Base-by-base conservation (phyloP, 2,113 vertebrate genomes). In the Gobius niger region DNA sequence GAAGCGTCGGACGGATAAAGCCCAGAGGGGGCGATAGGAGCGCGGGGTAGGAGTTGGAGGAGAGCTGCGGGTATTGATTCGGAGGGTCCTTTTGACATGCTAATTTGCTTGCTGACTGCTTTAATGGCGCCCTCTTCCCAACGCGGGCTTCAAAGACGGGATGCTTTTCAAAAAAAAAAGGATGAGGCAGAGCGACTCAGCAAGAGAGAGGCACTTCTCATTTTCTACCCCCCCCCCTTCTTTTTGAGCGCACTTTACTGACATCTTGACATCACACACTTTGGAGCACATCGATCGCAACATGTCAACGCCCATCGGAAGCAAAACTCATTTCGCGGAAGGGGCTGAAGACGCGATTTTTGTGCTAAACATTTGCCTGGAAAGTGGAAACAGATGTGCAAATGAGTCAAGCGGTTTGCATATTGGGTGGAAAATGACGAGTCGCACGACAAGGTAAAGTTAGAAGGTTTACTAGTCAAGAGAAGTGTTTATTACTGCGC, bases 61-160 rank as follows among this genome's bases (percentile, higher is more conserved):
- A 90, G 88, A 88, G 86, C 89, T n/a, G 80, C 7, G 88, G 68
- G 88, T 94, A 96, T 95, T 92, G 94, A 96, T 95, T 93, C 68
- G 0, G 68, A 54, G 63, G 84, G 44, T 12, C 87, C 93, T 93
- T 95, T 96, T 95, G 92, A 94, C 91, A 95, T 95, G 93, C 88
- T 95, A 94, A 95, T 95, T 92, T 92, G 79, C 92, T 93, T 76
- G 80, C 80, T 82, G 85, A 89, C 90, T 86, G 90, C 91, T 93
- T 93, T 93, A 92, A 90, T 91, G 93, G 86, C 66, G 85, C 86
- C 79, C 90, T 89, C 92, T 88, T 88, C 85, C 82, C 88, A 86
- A 89, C 84, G 56, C 82, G 7, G 77, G 85, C 93, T 95, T 96
- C 93, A 94, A 96, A 96, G 93, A 78, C 85, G 76, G 84, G 92